phyloP scores from a whole-genome alignment of 2,888 invertebrate genomes.

The Pseudanteris insignis region DNA sequence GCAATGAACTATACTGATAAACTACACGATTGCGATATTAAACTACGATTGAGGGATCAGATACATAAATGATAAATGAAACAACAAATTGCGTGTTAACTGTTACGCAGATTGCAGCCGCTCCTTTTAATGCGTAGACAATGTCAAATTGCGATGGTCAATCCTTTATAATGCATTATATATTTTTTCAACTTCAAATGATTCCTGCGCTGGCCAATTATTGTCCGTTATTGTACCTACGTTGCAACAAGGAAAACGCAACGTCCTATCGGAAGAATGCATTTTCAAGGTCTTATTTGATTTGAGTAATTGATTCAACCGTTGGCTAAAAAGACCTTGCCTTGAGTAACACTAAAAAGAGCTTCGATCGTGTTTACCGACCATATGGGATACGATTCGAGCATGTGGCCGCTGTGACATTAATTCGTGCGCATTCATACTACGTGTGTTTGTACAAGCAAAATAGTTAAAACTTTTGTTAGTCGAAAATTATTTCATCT shows the following conservation, averaged over 20 bases:
- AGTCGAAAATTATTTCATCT: no score
- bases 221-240: conserved; percentile 16
- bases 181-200: neutral
- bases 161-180: no score
- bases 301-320: conserved; percentile 29
- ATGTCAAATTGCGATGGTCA: conserved; percentile 30
- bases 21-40: conserved; percentile 38
- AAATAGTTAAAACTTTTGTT: no score
- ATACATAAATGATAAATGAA: conserved; percentile 30
- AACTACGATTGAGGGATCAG: conserved; percentile 33
- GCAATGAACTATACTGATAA: conserved; percentile 42
- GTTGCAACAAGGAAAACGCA: conserved; percentile 24
- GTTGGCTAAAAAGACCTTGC: conserved; percentile 35
- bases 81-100: conserved; percentile 32
- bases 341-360: conserved; percentile 18
- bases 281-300: conserved; percentile 35
- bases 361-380: conserved; percentile 14
- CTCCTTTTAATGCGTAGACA: conserved; percentile 34
- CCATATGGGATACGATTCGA: no score
- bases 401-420: no score
- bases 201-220: conserved; percentile 38
- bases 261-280: conserved; percentile 35
- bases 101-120: conserved; percentile 40
- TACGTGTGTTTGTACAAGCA: no score
- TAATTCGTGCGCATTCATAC: no score